phyloP scores from a whole-genome alignment of 2,113 vertebrate genomes.

The Miniopterus natalensis region DNA sequence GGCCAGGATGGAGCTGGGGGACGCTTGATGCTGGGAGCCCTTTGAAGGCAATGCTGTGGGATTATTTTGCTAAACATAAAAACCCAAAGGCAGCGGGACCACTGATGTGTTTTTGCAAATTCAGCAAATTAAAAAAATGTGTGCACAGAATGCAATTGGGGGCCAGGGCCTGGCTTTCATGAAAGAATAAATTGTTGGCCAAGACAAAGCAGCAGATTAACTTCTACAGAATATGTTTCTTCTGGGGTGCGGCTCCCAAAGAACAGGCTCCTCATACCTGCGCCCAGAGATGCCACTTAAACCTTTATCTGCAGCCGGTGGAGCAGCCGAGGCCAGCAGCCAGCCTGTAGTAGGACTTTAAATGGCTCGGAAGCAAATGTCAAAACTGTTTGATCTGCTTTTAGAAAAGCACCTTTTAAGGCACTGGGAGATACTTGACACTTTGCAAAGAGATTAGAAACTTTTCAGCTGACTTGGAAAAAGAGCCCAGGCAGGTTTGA shows the following conservation, averaged over 20 bases:
- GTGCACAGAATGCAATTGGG: conserved; percentile 74
- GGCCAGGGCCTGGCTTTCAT: conserved; percentile 67
- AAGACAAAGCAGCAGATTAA: conserved; percentile 84
- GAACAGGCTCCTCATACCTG: conserved; percentile 71
- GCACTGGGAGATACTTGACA: conserved; percentile 83
- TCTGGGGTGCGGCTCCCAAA: conserved; percentile 80
- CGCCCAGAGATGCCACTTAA: conserved; percentile 74
- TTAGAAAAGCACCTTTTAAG: conserved; percentile 87
- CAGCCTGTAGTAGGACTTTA: conserved; percentile 75
- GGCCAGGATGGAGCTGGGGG: background rate
- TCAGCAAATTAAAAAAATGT: conserved; percentile 74
- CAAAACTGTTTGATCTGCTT: conserved; percentile 88
- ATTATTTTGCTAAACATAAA: conserved; percentile 79
- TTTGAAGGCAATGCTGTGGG: conserved; percentile 67
- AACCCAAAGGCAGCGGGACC: conserved; percentile 74
- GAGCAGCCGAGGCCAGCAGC: conserved; percentile 59
- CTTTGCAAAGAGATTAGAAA: conserved; percentile 88
- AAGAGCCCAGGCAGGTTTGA: conserved; percentile 68
- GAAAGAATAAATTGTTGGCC: conserved; percentile 69
- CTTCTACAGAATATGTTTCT: conserved; percentile 80
- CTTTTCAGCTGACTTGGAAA: conserved; percentile 82
- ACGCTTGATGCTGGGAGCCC: conserved; percentile 8
- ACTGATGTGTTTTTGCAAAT: conserved; percentile 75
- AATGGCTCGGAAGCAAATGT: conserved; percentile 87
- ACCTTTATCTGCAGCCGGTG: conserved; percentile 85